Base-by-base conservation (phyloP, 2,888 invertebrate species). In the Papilio protenor region DNA sequence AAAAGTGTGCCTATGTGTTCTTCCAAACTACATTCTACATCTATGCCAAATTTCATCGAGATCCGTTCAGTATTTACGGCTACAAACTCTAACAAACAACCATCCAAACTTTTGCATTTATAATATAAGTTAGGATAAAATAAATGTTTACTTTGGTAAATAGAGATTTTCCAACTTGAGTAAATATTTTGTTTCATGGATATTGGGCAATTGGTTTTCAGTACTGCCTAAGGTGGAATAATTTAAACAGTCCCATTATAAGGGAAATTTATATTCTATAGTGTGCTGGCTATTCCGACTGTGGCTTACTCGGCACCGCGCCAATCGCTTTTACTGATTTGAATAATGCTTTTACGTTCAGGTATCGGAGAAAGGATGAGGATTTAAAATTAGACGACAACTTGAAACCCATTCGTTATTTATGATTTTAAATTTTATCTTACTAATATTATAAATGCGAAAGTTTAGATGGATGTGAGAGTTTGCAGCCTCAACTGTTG, bases 261-360 rank as follows among this genome's bases (percentile, higher is more conserved):
- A 11, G 16, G 49, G 6, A 40, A 69, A 77, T 77, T 77, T 77
- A 77, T 77, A 69, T n/a, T 57, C 27, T 73, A 55, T 77, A 73
- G 47, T 18, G 45, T 69, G 69, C 77, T 21, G 77, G 49, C 45
- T 57, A 77, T 69, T 77, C n/a, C 16, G 59, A 78, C 64, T 71
- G 75, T 71, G 61, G 75, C 70, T 59, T 47, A 70, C 40, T 75
- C 52, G 77, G 77, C 70, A 74, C 70, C 2, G 52, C 14, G 77
- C 77, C 77, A 78, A 78, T 71, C 57, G 75, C 75, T 59, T 75
- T 75, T 61, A 78, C 70, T 52, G 75, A 74, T 78, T 77, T 78
- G 74, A 78, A 78, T 78, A 78, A 71, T 71, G 71, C 47, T 59
- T 78, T 71, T 74, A 61, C 77, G 59, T 75, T 75, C 52, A 71